Evolutionary conservation across 2,888 invertebrate genomes (phyloP), one percentile per base, ranked within the genome.

Genomic region (Taphrorychus bicolor): DNA sequence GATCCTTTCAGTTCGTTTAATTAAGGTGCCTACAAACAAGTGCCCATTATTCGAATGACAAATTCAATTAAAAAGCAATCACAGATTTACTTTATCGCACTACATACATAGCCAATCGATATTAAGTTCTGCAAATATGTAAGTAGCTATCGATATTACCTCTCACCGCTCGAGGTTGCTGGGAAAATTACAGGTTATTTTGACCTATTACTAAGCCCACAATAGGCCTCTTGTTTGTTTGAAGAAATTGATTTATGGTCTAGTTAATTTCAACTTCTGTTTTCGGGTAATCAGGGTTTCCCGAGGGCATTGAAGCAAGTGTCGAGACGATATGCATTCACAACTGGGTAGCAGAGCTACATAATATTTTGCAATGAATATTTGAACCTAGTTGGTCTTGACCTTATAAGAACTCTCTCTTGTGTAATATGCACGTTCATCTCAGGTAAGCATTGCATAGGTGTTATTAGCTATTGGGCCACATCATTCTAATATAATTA

Each of bases 81-180:
- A 2, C 32, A 11, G 32, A 32, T 32, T 32, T 32, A 32, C 32
- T 32, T 32, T 32, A 32, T 32, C 32, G 1, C 32, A 32, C 17
- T 16, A 45, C 45, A 45, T 45, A 45, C 52, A n/a, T n/a, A 11
- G 49, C 59, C 22, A 53, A 51, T 32, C 32, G 51, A 32, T 53
- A 51, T 45, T 45, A 11, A 14, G 45, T 45, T 45, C 18, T 45
- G 32, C 32, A 32, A 45, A 45, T 45, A 45, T 45, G 45, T 45
- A 14, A 45, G 45, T 45, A 45, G 45, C 3, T 5, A 45, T 14
- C n/a, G n/a, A 16, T 5, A 16, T 45, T 16, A 14, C 63, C 63
- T 58, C 63, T 63, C 63, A 63, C 63, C 51, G 63, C 63, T 22
- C 22, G 51, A 57, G 63, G 63, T 52, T 23, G 17, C 51, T 16